Conservation (phyloP, 2,888 invertebrate genomes). For the Eledona agricola region DNA sequence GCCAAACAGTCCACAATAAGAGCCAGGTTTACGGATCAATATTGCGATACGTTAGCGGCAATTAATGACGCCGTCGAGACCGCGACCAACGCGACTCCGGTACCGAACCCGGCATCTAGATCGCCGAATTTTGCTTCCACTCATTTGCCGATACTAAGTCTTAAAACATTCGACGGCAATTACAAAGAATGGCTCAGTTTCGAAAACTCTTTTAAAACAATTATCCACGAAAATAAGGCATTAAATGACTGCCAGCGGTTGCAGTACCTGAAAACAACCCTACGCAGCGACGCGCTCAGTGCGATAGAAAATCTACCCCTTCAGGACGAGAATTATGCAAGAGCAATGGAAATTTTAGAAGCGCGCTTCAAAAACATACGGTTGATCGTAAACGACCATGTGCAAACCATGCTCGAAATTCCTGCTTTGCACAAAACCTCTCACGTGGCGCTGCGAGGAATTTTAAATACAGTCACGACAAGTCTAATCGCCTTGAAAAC, state of each 20-base stretch:
- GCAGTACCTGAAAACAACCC: neutral
- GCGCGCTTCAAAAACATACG: neutral
- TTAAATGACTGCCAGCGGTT: neutral
- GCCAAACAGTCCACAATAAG: no score
- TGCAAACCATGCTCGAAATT: neutral
- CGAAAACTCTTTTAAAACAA: conserved; percentile 3
- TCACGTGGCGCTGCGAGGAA: neutral
- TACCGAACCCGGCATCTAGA: no score
- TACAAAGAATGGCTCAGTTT: conserved; percentile 6
- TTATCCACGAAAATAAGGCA: neutral
- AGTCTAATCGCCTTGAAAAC: neutral
- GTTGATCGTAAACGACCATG: conserved; percentile 2
- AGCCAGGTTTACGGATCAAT: no score
- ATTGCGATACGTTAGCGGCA: no score
- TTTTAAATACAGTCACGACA: neutral
- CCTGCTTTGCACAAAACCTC: neutral
- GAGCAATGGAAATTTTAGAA: conserved; percentile 4
- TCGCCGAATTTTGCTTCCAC: no score
- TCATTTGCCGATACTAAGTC: neutral
- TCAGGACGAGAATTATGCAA: neutral
- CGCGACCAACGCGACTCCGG: no score
- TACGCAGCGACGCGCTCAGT: neutral
- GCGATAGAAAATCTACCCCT: neutral
- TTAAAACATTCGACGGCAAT: neutral
- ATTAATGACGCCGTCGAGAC: no score